Evolutionary conservation across 2,888 invertebrate species (phyloP).

Genomic region (Chromoteleia sp.): DNA sequence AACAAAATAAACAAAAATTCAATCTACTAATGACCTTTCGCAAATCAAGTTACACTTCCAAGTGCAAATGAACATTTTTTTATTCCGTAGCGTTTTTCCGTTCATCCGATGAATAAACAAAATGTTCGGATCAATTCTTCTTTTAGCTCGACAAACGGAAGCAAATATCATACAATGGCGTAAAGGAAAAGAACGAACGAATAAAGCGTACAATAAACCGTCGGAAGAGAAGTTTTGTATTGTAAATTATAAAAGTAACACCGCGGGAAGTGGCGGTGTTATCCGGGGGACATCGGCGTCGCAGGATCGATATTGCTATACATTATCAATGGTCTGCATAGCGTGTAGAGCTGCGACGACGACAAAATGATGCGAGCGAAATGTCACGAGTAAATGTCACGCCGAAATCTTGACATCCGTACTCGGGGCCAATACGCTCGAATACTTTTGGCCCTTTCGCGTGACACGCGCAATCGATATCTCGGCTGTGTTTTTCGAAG

Average conservation of each 20-base stretch:
- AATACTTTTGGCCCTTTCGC: constrained; percentile 56
- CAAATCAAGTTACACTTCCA: no score
- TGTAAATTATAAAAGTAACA: constrained; percentile 62
- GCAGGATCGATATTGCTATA: constrained; percentile 67
- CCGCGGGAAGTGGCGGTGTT: constrained; percentile 36
- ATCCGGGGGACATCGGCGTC: constrained; percentile 57
- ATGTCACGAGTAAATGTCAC: constrained; percentile 50
- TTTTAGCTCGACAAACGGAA: background rate
- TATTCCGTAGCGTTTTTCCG: no score
- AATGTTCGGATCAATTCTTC: no score
- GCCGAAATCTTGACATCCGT: constrained; percentile 42
- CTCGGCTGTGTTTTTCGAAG: constrained; percentile 56
- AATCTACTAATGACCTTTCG: no score
- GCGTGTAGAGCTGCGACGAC: constrained; percentile 39
- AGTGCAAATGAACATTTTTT: no score
- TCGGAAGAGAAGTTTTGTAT: constrained; percentile 48
- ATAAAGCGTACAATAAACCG: constrained; percentile 4
- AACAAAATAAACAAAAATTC: no score
- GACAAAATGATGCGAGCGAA: constrained; percentile 48
- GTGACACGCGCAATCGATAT: constrained; percentile 64
- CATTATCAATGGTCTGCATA: constrained; percentile 67
- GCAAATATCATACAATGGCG: background rate
- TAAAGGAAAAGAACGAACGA: background rate
- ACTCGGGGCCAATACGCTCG: constrained; percentile 38
- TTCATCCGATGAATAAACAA: no score